Evolutionary conservation across 2,888 invertebrate genomes (phyloP), one percentile per base, ranked within the genome.

Genomic region (Tiphia femorata): DNA sequence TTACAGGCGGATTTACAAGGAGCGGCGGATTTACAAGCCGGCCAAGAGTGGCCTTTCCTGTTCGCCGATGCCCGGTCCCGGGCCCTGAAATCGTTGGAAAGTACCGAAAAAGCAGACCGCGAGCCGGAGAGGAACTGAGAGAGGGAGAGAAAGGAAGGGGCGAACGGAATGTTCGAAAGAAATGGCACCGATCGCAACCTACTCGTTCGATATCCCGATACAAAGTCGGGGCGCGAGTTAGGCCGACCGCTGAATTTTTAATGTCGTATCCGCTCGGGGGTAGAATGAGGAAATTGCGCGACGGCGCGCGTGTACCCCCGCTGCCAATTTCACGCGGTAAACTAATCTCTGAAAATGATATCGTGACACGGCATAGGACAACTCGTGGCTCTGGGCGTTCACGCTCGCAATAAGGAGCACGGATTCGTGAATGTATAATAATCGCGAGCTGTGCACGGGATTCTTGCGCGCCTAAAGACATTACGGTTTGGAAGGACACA

Each of bases 41-140:
- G 64, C 75, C 68, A 81, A 76, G 77, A 81, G 81, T 81, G 81
- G 76, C 77, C 79, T 81, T 81, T 74, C 73, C 78, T 81, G 81
- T 81, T 77, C 71, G 62, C 61, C 75, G 71, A 67, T 72, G 66
- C 61, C 59, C 64, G 50, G 53, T 61, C 53, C 47, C 53, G 54
- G 56, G 52, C 66, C 61, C 70, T 64, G 69, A 70, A 70, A 75
- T 76, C 70, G 68, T 68, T 59, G 65, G 58, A 64, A 64, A 69
- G 71, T 64, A 67, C 67, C 71, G 70, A 72, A 75, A 73, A 75
- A 66, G 62, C 67, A 62, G 61, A 62, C 64, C 70, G 58, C 67
- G 60, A 4, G 17, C 27, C 38, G 10, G 3, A 4, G 35, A 14
- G 25, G 25, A 25, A n/a, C n/a, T n/a, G n/a, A n/a, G n/a, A n/a